Conservation (phyloP, 2,113 vertebrate genomes). For the Sminthopsis crassicaudata region DNA sequence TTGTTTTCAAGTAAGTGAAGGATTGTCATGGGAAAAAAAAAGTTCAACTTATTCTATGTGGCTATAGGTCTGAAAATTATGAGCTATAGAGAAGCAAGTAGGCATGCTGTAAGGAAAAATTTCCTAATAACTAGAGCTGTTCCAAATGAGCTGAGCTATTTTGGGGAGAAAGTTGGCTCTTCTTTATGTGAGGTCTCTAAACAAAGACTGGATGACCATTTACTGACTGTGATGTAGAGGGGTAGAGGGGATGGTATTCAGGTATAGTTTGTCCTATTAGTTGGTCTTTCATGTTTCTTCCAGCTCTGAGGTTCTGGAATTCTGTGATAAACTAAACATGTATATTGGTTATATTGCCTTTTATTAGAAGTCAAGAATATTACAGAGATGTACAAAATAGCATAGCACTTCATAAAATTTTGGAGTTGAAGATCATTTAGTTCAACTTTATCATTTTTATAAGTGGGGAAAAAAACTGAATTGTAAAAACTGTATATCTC, state of each 20-base stretch:
- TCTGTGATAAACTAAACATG: not conserved
- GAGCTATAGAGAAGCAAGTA: not conserved
- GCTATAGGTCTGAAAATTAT: not conserved
- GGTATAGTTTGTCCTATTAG: not conserved
- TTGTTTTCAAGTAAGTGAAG: not conserved
- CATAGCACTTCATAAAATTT: not conserved
- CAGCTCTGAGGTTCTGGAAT: not conserved
- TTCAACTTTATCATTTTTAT: not conserved
- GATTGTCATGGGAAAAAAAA: not conserved
- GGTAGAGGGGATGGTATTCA: not conserved
- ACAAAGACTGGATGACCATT: not conserved
- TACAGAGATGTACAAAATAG: not conserved
- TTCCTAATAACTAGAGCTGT: not conserved
- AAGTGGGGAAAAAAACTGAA: not conserved
- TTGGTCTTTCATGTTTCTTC: not conserved
- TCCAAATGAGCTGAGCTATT: not conserved
- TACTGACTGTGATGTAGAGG: not conserved
- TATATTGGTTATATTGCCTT: not conserved
- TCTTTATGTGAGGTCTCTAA: not conserved
- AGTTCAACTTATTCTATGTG: not conserved
- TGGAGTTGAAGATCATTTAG: not conserved
- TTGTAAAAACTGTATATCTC: not conserved
- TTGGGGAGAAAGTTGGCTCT: not conserved
- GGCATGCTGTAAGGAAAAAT: not conserved
- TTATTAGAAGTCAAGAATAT: not conserved